Evolutionary conservation across 2,113 vertebrate species (phyloP).

Genomic region (Semnornis frantzii): DNA sequence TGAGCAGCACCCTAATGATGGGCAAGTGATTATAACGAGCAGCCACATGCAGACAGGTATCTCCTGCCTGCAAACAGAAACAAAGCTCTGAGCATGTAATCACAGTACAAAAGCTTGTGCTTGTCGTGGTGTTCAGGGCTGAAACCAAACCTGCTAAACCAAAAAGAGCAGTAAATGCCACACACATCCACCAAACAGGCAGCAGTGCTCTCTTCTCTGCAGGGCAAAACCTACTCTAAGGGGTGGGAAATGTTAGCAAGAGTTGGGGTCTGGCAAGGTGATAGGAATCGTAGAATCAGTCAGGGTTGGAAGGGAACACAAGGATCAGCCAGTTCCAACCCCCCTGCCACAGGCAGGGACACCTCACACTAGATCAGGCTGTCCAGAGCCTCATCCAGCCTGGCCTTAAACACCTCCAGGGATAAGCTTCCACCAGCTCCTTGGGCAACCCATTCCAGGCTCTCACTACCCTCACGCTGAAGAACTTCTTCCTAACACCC

Average conservation of each 20-base stretch:
- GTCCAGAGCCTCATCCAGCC: no score
- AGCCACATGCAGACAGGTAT: slow-evolving; percentile 93
- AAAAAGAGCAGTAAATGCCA: not conserved
- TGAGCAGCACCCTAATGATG: slow-evolving; percentile 90
- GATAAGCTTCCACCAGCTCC: no score
- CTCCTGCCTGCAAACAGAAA: slow-evolving; percentile 87
- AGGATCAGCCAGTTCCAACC: no score
- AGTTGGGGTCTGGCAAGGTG: not conserved
- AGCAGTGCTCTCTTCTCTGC: not conserved
- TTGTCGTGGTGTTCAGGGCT: not conserved
- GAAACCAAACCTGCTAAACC: not conserved
- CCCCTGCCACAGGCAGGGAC: no score
- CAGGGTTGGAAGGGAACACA: no score
- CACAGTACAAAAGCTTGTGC: not conserved
- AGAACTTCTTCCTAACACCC: no score
- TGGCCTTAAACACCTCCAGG: no score
- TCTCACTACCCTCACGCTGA: no score
- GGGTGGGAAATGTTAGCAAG: not conserved
- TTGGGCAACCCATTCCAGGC: no score
- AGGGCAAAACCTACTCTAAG: not conserved
- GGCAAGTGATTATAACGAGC: slow-evolving; percentile 94
- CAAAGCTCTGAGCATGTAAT: slow-evolving; percentile 65
- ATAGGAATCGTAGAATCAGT: no score
- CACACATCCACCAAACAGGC: not conserved
- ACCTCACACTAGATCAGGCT: no score